phyloP scores from a whole-genome alignment of 2,113 vertebrate species.

The Charadrius vociferus region DNA sequence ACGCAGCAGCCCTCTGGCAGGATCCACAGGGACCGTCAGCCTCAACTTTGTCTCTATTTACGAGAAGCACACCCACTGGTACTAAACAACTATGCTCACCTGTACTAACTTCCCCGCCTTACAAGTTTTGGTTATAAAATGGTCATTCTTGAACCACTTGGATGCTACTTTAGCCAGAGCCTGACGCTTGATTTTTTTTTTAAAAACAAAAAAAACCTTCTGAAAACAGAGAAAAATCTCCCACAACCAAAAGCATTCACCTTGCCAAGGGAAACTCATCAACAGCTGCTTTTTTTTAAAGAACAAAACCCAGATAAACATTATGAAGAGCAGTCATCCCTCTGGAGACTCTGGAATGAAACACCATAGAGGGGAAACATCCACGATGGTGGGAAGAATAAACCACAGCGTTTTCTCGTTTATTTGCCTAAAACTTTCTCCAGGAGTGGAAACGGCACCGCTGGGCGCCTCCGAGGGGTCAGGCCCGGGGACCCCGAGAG shows the following conservation, averaged over 20 bases:
- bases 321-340: not conserved
- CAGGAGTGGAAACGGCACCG: rapidly evolving
- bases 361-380: not conserved
- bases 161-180: not conserved
- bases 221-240: not conserved
- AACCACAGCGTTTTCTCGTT: rapidly evolving
- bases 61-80: not conserved
- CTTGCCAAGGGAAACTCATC: rapidly evolving
- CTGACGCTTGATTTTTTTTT: not conserved
- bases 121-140: not conserved
- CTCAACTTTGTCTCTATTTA: not conserved
- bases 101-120: not conserved
- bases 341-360: not conserved
- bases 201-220: not conserved
- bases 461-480: not conserved
- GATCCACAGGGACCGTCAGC: rapidly evolving
- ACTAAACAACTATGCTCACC: rapidly evolving
- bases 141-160: not conserved
- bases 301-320: not conserved
- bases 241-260: not conserved
- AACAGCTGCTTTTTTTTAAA: not conserved
- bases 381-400: rapidly evolving
- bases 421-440: not conserved
- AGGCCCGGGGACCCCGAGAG: not conserved
- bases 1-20: not conserved